Base-by-base conservation (phyloP, 2,888 invertebrate genomes). In the Spodoptera picta region DNA sequence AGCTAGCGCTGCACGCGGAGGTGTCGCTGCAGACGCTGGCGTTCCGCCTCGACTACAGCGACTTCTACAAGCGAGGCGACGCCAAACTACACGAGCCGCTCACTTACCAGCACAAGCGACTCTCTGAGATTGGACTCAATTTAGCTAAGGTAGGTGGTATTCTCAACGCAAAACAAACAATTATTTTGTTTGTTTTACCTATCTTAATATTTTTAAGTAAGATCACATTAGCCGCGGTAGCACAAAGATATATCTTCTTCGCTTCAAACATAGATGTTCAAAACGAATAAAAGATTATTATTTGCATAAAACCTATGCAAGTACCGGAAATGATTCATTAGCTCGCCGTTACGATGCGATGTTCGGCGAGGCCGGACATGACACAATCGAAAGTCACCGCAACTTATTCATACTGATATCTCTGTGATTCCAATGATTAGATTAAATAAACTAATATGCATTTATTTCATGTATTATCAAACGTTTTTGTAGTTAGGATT, bases 31-130 rank as follows among this genome's bases (percentile, higher is more conserved):
- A 98, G 83, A 96, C 98, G 78, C 96, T 99, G 64, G 98, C 98
- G 72, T 98, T 98, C 84, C 96, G 99, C 3, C 95, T 99, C 61
- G 99, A 99, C 93, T 99, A 99, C 90, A 99, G 99, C 90, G 98
- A 98, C 88, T 98, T 98, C 92, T 99, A 99, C 93, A 98, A 98
- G 86, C 96, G 97, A 68, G 96, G 96, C 65, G 97, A 98, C 86
- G 96, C 96, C 72, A 96, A 97, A 79, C 95, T 98, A 59, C 97
- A 97, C 65, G 96, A 95, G 65, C 96, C 96, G 4, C 90, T 96
- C 57, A 96, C 96, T 0, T 96, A 96, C 77, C 96, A 96, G 76
- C 96, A 96, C 83, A 95, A 96, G 90, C 92, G 96, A 36, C 92
- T 96, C 84, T 96, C 96, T 81, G 95, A 95, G 82, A 94, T 95